These are phyloP conservation scores for Aythya baeri DNA, from an alignment of 2,113 vertebrate species.

Conservation along the genomic window DNA sequence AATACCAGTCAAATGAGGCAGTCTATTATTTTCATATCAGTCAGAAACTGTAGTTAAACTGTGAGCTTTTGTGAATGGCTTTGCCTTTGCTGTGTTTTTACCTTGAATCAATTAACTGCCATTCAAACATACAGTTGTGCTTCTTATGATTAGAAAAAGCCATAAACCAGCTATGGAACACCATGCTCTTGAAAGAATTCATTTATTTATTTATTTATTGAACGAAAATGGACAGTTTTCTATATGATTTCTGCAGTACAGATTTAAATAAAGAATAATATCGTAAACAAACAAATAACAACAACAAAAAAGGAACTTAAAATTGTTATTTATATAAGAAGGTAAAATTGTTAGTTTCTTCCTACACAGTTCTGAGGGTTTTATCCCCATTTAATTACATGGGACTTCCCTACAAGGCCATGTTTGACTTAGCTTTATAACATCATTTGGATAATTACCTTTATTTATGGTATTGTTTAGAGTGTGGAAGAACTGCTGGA, in stretches of 20 bases:
- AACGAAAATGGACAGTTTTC: background rate
- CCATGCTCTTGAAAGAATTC: accelerated
- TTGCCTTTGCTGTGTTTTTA: background rate
- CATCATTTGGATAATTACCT: background rate
- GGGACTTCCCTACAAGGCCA: background rate
- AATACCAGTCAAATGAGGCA: background rate
- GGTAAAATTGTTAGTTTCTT: background rate
- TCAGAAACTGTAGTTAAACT: background rate
- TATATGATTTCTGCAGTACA: background rate
- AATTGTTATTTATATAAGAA: background rate
- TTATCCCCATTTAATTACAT: background rate
- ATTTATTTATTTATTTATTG: background rate
- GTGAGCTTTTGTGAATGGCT: background rate
- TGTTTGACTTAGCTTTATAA: background rate
- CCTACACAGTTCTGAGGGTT: background rate
- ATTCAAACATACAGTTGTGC: background rate
- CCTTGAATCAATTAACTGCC: background rate
- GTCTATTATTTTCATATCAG: background rate
- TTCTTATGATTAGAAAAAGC: background rate
- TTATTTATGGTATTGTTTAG: slow-evolving; percentile 19
- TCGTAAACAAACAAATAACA: background rate
- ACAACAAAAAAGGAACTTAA: background rate
- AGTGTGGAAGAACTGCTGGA: background rate
- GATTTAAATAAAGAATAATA: background rate
- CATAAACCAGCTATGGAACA: background rate